Evolutionary conservation across 2,888 invertebrate genomes (phyloP).

Genomic region (Dynastes grantii): DNA sequence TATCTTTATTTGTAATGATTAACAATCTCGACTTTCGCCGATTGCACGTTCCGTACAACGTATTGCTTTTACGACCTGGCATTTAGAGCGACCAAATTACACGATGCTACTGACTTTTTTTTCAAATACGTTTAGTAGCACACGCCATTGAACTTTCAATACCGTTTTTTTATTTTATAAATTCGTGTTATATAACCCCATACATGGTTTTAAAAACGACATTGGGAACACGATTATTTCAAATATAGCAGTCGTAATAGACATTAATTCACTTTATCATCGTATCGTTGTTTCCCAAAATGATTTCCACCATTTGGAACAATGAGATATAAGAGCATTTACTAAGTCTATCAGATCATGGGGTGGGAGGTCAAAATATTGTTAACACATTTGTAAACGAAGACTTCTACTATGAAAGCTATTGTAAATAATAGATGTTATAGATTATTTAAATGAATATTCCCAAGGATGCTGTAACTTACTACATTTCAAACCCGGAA

Average conservation of each 20-base stretch:
- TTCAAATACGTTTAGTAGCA: conserved; percentile 6
- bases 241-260: background rate
- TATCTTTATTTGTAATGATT: conserved; percentile 41
- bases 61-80: background rate
- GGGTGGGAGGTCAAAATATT: too few species aligned
- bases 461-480: too few species aligned
- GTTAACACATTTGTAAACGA: too few species aligned
- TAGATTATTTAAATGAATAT: too few species aligned
- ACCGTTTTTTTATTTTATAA: background rate
- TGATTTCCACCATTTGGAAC: too few species aligned
- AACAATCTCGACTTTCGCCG: conserved; percentile 3
- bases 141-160: conserved; percentile 9
- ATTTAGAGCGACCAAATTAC: conserved; percentile 25
- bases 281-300: too few species aligned
- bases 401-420: too few species aligned
- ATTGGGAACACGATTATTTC: background rate
- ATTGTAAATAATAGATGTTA: too few species aligned
- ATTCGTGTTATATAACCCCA: background rate
- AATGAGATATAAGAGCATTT: too few species aligned
- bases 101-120: background rate
- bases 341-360: too few species aligned
- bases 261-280: too few species aligned
- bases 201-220: background rate
- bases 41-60: conserved; percentile 9
- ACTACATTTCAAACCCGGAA: too few species aligned